Conservation (phyloP, 2,797 vertebrate species). For the Paratrypauchen microcephalus region DNA sequence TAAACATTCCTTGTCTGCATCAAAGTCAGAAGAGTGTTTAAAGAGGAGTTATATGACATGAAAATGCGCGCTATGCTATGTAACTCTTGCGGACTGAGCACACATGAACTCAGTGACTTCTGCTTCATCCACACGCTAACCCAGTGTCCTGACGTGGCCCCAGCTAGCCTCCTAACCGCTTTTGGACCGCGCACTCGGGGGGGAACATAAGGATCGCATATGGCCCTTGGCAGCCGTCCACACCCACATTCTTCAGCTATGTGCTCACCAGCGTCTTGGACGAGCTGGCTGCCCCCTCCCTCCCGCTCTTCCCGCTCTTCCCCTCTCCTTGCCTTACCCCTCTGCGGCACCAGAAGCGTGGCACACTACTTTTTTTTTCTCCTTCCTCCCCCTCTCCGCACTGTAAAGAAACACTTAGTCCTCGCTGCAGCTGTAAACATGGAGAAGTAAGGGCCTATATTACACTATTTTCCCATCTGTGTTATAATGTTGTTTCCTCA, state of each 20-base stretch:
- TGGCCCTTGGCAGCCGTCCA: slow-evolving; percentile 73
- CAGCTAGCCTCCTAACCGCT: slow-evolving; percentile 44
- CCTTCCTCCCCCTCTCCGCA: slow-evolving; percentile 22
- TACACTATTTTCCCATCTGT: no score
- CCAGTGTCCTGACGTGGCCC: slow-evolving; percentile 72
- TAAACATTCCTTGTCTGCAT: neutral
- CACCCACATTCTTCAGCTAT: slow-evolving; percentile 74
- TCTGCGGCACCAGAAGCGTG: slow-evolving; percentile 62
- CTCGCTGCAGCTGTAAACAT: neutral
- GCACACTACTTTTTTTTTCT: slow-evolving; percentile 44
- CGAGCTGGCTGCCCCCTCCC: slow-evolving; percentile 18
- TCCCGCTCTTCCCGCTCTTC: neutral
- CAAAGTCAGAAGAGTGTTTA: slow-evolving; percentile 2
- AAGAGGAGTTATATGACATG: slow-evolving; percentile 17
- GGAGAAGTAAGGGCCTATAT: no score
- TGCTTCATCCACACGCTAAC: slow-evolving; percentile 37
- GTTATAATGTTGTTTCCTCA: no score
- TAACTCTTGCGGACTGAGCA: slow-evolving; percentile 4
- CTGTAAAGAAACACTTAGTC: slow-evolving; percentile 35
- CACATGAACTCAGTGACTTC: slow-evolving; percentile 42
- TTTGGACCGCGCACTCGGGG: slow-evolving; percentile 55
- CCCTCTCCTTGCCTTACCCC: neutral
- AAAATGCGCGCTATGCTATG: neutral
- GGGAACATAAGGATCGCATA: slow-evolving; percentile 79
- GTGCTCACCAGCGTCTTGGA: slow-evolving; percentile 59